These are phyloP conservation scores for Notoglanidium macrostoma DNA, from an alignment of 2,797 vertebrate species.

Conservation along the genomic window DNA sequence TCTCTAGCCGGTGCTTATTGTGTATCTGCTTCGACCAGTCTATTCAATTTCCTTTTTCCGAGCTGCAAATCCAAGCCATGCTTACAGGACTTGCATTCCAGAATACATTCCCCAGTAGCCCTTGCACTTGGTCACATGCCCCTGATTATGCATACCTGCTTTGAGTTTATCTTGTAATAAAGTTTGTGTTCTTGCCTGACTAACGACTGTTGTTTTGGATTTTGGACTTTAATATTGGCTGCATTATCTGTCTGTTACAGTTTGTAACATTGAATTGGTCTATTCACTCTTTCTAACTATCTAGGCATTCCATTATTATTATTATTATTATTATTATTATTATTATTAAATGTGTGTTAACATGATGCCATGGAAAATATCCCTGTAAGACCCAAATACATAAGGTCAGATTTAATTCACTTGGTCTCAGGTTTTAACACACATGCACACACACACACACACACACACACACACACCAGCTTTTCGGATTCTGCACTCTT, in stretches of 20 bases:
- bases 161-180: too few species aligned
- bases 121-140: too few species aligned
- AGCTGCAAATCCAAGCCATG: too few species aligned
- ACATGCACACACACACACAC: too few species aligned
- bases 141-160: too few species aligned
- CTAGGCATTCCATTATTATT: too few species aligned
- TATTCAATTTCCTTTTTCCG: not conserved
- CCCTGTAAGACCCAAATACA: not conserved
- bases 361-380: not conserved
- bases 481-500: slow-evolving; percentile 14
- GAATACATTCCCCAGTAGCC: too few species aligned
- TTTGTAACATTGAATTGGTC: not conserved
- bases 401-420: not conserved
- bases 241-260: not conserved
- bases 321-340: too few species aligned
- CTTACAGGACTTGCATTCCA: too few species aligned
- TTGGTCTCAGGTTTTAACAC: not conserved
- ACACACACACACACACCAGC: not conserved
- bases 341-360: not conserved
- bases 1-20: not conserved
- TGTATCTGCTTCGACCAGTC: not conserved
- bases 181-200: too few species aligned
- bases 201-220: not conserved
- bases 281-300: not conserved
- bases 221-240: not conserved